Evolutionary conservation across 2,797 vertebrate species (phyloP), one percentile per base, ranked within the genome.

Genomic region (Protonibea diacanthus): DNA sequence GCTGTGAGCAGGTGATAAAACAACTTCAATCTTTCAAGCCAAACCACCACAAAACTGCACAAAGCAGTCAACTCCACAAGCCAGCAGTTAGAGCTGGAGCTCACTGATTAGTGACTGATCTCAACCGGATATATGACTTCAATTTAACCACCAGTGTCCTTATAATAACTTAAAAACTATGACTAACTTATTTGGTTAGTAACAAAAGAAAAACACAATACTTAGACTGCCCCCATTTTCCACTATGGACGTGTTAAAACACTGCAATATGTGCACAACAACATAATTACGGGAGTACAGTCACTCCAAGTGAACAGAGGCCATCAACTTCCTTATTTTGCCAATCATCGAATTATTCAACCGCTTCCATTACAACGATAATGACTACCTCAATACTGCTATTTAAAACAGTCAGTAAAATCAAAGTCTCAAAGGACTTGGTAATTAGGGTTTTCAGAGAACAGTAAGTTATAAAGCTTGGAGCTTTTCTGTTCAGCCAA

Each of bases 21-120:
- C 64, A 92, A 92, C 91, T 93, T 88, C 89, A 88, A 78, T 87
- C 81, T 84, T 82, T 90, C 48, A 74, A 75, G 62, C 42, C 53
- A 78, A 42, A 59, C 40, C 49, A 71, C 58, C 23, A 67, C 52
- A 65, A 63, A 61, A 75, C 17, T 62, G 52, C 69, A 69, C 20
- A 44, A 81, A 65, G 80, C 79, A 75, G 78, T 82, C 59, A 66
- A 71, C 68, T 61, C 45, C 49, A 76, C 70, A 74, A 90, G 88
- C 89, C 81, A 88, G 86, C 70, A 83, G 56, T 82, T 57, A 81
- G 61, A 33, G 61, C 63, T 51, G 57, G 72, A 69, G 61, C 58
- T 75, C 45, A 56, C 45, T 58, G 72, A 78, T 83, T 65, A 27
- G 29, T n/a, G 74, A 70, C 77, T 84, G 65, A 80, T 70, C 69